These are phyloP conservation scores for Sebastes iracundus DNA, from an alignment of 2,797 vertebrate genomes.

Conservation along the genomic window DNA sequence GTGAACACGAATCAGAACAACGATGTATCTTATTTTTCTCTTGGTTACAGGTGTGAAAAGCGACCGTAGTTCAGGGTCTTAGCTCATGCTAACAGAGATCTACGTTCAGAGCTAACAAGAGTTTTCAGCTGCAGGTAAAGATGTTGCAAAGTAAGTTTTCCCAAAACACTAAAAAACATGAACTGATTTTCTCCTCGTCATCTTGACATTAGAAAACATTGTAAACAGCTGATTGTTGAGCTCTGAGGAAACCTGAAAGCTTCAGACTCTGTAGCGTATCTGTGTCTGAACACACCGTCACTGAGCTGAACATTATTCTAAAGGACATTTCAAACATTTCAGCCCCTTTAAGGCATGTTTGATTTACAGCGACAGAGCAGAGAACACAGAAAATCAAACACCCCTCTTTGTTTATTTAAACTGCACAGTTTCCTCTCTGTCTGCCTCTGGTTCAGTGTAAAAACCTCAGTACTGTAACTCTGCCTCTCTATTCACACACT, in stretches of 20 bases:
- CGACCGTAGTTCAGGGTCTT: no score
- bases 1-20: no score
- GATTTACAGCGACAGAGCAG: conserved; percentile 45
- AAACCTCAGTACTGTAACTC: conserved; percentile 21
- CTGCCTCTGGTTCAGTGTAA: conserved; percentile 17
- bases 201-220: not conserved
- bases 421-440: conserved; percentile 30
- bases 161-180: not conserved
- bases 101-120: not conserved
- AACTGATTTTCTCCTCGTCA: not conserved
- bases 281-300: not conserved
- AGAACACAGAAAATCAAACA: conserved; percentile 36
- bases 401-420: conserved; percentile 45
- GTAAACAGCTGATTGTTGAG: not conserved
- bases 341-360: conserved; percentile 32
- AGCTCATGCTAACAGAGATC: not conserved
- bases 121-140: not conserved
- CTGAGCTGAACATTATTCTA: conserved; percentile 32
- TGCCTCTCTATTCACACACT: conserved; percentile 23
- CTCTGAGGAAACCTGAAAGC: not conserved
- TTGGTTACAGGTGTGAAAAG: not conserved
- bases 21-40: not conserved
- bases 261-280: not conserved
- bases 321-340: conserved; percentile 47
- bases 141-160: not conserved